Base-by-base conservation (phyloP, 2,888 invertebrate genomes). In the Dinocampus coccinellae region DNA sequence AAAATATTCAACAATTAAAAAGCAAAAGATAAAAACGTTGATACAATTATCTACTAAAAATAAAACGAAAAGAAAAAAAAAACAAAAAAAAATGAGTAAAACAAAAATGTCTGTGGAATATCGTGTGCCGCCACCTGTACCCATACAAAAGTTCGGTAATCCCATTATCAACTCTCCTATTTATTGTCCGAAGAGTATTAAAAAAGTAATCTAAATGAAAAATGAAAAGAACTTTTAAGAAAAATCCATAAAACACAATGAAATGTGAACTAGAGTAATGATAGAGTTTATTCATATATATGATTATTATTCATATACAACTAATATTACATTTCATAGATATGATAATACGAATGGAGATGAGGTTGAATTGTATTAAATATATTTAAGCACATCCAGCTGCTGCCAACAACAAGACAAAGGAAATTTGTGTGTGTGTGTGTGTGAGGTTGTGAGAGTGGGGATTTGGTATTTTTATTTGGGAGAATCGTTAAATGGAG, bases 331-430 rank as follows among this genome's bases (percentile, higher is more conserved):
- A 39, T n/a, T 39, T 39, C 1, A n/a, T 13, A 11, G n/a, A n/a
- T 39, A n/a, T 39, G 39, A 39, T n/a, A 39, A 39, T 13, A 11
- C n/a, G 13, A 39, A 13, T 39, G 39, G n/a, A n/a, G 3, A 39
- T 0, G n/a, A 39, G 39, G 39, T 39, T 11, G 36, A 0, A 11
- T 11, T 36, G 2, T 11, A 36, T 39, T 39, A n/a, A 13, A 4
- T 39, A 39, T n/a, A 39, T n/a, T n/a, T n/a, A n/a, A n/a, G 16
- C 16, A 55, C 22, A 65, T n/a, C n/a, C n/a, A n/a, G n/a, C 65
- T 55, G 65, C 65, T 65, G 65, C 22, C 34, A 65, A 24, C 22
- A 55, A 20, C 47, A 53, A 65, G 65, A 65, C 65, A 65, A 65
- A 65, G 65, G 55, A 52, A n/a, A n/a, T 55, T 36, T 33, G 34